phyloP scores from a whole-genome alignment of 2,797 vertebrate genomes.

The Mareca penelope region DNA sequence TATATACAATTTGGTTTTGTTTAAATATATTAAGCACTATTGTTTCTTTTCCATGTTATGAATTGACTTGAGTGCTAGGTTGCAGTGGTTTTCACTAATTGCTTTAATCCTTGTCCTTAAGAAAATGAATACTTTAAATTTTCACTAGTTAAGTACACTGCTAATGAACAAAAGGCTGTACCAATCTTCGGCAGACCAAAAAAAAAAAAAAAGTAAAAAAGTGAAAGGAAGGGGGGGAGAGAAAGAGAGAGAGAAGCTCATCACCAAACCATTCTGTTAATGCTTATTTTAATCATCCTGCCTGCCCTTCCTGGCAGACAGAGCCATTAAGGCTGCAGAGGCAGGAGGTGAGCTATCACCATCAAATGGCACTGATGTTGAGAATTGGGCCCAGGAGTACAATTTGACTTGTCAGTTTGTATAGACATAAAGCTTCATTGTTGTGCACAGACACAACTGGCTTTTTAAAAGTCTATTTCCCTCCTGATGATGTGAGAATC shows the following conservation, averaged over 20 bases:
- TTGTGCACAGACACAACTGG: slow-evolving; percentile 70
- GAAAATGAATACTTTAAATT: slow-evolving; percentile 72
- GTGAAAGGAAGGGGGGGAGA: not conserved
- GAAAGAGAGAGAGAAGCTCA: slow-evolving; percentile 65
- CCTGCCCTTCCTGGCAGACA: slow-evolving; percentile 69
- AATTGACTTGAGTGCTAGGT: slow-evolving; percentile 35
- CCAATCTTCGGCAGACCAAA: slow-evolving; percentile 53
- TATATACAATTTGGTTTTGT: slow-evolving; percentile 46
- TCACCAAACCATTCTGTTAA: slow-evolving; percentile 75
- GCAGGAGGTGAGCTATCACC: slow-evolving; percentile 65
- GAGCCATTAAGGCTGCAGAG: slow-evolving; percentile 63
- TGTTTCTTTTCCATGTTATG: slow-evolving; percentile 41
- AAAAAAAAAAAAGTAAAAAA: not conserved
- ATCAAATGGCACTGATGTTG: slow-evolving; percentile 74
- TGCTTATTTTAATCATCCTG: slow-evolving; percentile 78
- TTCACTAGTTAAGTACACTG: slow-evolving; percentile 65
- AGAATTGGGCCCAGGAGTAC: slow-evolving; percentile 78
- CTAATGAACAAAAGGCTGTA: slow-evolving; percentile 68
- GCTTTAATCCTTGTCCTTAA: slow-evolving; percentile 57
- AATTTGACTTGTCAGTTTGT: slow-evolving; percentile 85
- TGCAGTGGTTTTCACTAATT: slow-evolving; percentile 46
- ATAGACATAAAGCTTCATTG: slow-evolving; percentile 79
- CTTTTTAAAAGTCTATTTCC: slow-evolving; percentile 72
- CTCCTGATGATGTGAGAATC: slow-evolving; percentile 69
- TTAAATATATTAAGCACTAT: slow-evolving; percentile 41